Evolutionary conservation across 2,113 vertebrate genomes (phyloP).

Genomic region (Himantopus leucocephalus): DNA sequence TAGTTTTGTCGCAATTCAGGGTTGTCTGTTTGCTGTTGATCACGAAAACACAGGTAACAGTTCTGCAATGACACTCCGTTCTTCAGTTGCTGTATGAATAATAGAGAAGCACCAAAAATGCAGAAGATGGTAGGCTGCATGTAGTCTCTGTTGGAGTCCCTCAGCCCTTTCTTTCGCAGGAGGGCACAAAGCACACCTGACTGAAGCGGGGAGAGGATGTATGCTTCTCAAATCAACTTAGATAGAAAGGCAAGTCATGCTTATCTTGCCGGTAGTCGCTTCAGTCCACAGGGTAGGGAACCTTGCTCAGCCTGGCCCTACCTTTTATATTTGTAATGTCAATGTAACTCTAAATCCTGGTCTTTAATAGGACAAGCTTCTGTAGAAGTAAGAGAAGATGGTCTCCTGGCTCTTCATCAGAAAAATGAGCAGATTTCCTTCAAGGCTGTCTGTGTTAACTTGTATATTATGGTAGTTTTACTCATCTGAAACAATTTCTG

Average conservation of each 20-base stretch:
- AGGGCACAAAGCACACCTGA: background rate
- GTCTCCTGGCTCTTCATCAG: background rate
- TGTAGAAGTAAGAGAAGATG: background rate
- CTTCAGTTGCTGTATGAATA: background rate
- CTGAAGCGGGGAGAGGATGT: background rate
- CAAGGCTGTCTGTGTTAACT: background rate
- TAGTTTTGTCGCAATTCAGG: background rate
- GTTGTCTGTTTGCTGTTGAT: background rate
- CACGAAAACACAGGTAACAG: fast-evolving
- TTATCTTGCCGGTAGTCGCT: background rate
- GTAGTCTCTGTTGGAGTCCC: background rate
- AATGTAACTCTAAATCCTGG: background rate
- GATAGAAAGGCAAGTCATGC: background rate
- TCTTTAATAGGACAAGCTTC: background rate
- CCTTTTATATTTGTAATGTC: background rate
- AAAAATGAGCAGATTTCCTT: background rate
- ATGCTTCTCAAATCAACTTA: background rate
- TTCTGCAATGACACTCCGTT: fast-evolving
- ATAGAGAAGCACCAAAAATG: background rate
- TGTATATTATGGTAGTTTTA: background rate
- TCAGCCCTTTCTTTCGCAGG: background rate
- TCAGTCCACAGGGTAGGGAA: background rate
- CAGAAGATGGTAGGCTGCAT: background rate
- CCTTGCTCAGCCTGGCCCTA: background rate
- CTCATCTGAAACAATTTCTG: background rate